phyloP scores from a whole-genome alignment of 2,113 vertebrate species.

The Ophthalmolycus amberensis region DNA sequence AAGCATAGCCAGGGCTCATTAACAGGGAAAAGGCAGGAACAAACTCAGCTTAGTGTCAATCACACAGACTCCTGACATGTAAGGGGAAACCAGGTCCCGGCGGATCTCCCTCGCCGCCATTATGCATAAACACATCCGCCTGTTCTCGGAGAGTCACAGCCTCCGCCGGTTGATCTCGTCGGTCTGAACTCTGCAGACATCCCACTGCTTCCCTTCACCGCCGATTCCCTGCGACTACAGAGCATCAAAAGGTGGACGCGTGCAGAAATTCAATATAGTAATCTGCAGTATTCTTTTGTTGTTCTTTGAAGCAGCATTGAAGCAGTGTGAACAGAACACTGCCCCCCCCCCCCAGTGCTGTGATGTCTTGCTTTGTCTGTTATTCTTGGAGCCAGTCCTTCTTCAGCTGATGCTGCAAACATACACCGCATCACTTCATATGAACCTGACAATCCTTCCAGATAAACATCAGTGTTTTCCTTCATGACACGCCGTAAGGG shows the following conservation, averaged over 20 bases:
- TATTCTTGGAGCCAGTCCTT: neutral
- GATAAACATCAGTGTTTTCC: neutral
- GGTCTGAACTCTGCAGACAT: slow-evolving; percentile 47
- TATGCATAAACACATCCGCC: slow-evolving; percentile 58
- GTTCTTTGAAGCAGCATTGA: neutral
- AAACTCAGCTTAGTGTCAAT: slow-evolving; percentile 62
- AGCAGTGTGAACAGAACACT: neutral
- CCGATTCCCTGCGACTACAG: slow-evolving; percentile 25
- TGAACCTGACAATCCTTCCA: neutral
- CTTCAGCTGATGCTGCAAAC: neutral
- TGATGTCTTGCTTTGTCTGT: neutral
- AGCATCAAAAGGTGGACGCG: slow-evolving; percentile 39
- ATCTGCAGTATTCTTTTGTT: slow-evolving; percentile 1
- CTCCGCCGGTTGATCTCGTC: slow-evolving; percentile 45
- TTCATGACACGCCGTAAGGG: too few species aligned
- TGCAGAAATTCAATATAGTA: slow-evolving; percentile 14
- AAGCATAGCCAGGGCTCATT: slow-evolving; percentile 67
- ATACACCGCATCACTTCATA: neutral
- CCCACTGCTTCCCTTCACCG: slow-evolving; percentile 32
- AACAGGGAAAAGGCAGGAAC: slow-evolving; percentile 44
- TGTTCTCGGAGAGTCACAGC: slow-evolving; percentile 44
- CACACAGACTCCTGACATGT: slow-evolving; percentile 61
- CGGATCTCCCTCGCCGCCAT: slow-evolving; percentile 39
- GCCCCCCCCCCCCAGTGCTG: neutral
- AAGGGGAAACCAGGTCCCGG: slow-evolving; percentile 40